Evolutionary conservation across 2,113 vertebrate genomes (phyloP), one percentile per base, ranked within the genome.

Genomic region (Rhinolophus sinicus): DNA sequence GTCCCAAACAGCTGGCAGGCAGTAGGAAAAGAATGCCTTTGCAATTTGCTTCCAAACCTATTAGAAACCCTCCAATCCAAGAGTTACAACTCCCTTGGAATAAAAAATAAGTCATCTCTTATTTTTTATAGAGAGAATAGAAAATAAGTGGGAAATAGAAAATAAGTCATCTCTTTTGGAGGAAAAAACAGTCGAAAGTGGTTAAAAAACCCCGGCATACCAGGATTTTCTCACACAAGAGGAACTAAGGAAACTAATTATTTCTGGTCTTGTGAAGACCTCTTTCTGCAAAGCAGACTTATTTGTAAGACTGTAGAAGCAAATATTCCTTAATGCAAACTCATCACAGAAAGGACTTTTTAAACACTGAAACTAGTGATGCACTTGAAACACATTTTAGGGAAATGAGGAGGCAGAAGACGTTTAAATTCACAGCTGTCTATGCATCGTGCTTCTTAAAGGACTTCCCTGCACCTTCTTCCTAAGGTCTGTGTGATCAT

Each of bases 271-370:
- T 85, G 33, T 1, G 21, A 24, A 26, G 24, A 40, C 1, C 14
- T 60, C 30, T 83, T 72, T 16, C 2, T 22, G 28, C 13, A 33
- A 40, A 21, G 38, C 22, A 62, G 24, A 96, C 77, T 80, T 87
- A 87, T 58, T 33, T 65, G 12, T 64, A 67, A 92, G 87, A 96
- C 93, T 92, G 38, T 64, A 33, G 35, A 90, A 94, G 64, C 44
- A 93, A 65, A 14, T 19, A 77, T 56, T 93, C 47, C 65, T 86
- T 75, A 64, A 28, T 22, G 88, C 3, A 78, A 47, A 92, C 47
- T 81, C 81, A 62, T 58, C 72, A 93, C 4, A 16, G 35, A 35
- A 62, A 69, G 8, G 52, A 56, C 5, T 67, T 92, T 70, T 64
- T 44, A 67, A 87, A 58, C 30, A 77, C 5, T 1, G 35, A 85